Percentiles rank a stretch among this genome's conserved stretches.
These are phyloP conservation scores for Plusia festucae DNA, from an alignment of 2,888 invertebrate species.

Conservation along the genomic window DNA sequence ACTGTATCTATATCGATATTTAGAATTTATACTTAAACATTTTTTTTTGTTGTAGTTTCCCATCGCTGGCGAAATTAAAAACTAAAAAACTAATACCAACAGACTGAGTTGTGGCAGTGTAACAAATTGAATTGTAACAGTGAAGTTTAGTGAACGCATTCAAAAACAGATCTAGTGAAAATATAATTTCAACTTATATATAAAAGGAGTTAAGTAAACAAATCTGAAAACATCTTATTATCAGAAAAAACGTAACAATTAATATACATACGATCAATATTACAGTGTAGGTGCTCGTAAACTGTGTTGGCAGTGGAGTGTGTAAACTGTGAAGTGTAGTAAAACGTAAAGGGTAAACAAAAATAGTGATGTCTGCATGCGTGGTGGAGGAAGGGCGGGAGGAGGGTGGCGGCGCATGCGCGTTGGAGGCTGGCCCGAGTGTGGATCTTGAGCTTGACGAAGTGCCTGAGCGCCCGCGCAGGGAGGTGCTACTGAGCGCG, in stretches of 20 bases:
- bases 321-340: constrained; percentile 13
- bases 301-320: neutral
- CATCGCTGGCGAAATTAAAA: constrained; percentile 14
- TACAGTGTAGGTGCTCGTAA: too few species aligned
- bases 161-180: neutral
- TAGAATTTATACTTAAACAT: neutral
- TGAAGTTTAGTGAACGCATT: constrained; percentile 10
- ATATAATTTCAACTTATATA: neutral
- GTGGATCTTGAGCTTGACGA: constrained; percentile 68
- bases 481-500: constrained; percentile 88
- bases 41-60: constrained; percentile 46
- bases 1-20: neutral
- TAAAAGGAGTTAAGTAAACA: too few species aligned
- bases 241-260: too few species aligned
- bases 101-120: constrained; percentile 9
- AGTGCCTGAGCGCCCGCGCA: constrained; percentile 81
- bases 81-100: constrained; percentile 20
- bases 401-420: constrained; percentile 74
- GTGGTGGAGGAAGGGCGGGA: constrained; percentile 83
- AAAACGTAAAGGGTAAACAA: constrained; percentile 41
- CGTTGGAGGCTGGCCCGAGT: constrained; percentile 60
- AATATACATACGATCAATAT: too few species aligned
- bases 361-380: constrained; percentile 82
- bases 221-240: too few species aligned
- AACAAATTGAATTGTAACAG: constrained; percentile 18